Percentiles rank a stretch among this genome's conserved stretches.
These are phyloP conservation scores for Trichosurus vulpecula DNA, from an alignment of 2,797 vertebrate species.

Conservation along the genomic window DNA sequence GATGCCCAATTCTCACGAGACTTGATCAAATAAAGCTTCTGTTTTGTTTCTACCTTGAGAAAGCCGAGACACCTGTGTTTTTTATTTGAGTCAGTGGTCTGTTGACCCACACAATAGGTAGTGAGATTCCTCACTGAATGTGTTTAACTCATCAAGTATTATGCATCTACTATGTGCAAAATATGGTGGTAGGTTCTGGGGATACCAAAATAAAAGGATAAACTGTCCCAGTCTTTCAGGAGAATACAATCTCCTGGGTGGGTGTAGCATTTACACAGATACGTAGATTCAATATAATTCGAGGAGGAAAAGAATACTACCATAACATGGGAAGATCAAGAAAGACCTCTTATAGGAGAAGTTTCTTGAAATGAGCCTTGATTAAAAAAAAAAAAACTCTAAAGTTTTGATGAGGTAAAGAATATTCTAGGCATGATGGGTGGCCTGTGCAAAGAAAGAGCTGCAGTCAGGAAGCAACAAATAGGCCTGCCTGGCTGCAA, in stretches of 20 bases:
- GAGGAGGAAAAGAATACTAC: not conserved
- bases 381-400: not conserved
- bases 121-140: not conserved
- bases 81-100: too few species aligned
- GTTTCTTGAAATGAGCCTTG: not conserved
- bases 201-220: not conserved
- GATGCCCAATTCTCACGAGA: too few species aligned
- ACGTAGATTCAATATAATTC: not conserved
- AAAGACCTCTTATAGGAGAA: not conserved
- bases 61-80: too few species aligned
- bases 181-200: not conserved
- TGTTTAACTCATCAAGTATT: not conserved
- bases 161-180: not conserved
- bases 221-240: not conserved
- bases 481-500: not conserved
- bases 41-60: too few species aligned
- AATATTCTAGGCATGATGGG: not conserved
- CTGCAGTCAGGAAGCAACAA: not conserved
- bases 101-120: too few species aligned
- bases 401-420: not conserved
- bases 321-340: not conserved
- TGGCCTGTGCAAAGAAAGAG: not conserved
- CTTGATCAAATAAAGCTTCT: too few species aligned
- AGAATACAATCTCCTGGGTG: not conserved
- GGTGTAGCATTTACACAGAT: not conserved